Conservation (phyloP, 2,797 vertebrate genomes). For the Holocentrus rufus region DNA sequence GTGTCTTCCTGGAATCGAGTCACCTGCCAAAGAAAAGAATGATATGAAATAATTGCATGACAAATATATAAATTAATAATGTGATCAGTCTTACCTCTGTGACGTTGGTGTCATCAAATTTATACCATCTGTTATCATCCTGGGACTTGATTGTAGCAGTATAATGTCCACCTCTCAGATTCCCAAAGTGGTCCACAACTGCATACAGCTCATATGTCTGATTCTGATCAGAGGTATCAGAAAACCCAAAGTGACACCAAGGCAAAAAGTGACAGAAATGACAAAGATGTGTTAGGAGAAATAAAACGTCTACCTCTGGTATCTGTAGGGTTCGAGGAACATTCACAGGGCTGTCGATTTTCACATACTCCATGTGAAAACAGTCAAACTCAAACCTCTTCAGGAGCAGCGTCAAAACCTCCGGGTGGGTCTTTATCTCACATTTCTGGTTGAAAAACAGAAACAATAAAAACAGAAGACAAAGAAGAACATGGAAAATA, state of each 20-base stretch:
- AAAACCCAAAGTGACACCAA: neutral
- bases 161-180: constrained; percentile 74
- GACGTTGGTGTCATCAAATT: constrained; percentile 62
- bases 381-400: constrained; percentile 80
- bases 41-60: too few species aligned
- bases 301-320: constrained; percentile 31
- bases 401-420: constrained; percentile 75
- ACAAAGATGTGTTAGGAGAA: accelerated
- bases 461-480: neutral
- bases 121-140: constrained; percentile 63
- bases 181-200: constrained; percentile 72
- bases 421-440: constrained; percentile 63
- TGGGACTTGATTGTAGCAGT: constrained; percentile 57
- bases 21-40: constrained; percentile 23
- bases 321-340: constrained; percentile 62
- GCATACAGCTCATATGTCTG: constrained; percentile 76
- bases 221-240: constrained; percentile 42
- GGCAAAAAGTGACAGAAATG: neutral
- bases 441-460: constrained; percentile 55
- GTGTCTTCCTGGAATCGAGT: accelerated
- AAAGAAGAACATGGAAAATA: too few species aligned
- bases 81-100: constrained; percentile 58
- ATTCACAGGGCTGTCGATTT: constrained; percentile 55
- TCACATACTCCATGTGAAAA: constrained; percentile 61
- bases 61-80: too few species aligned